Percentiles rank a stretch among this genome's conserved stretches.
phyloP scores from a whole-genome alignment of 37 sponge, comb jelly and placozoan genomes.

The Halisarca cf. caerulea region DNA sequence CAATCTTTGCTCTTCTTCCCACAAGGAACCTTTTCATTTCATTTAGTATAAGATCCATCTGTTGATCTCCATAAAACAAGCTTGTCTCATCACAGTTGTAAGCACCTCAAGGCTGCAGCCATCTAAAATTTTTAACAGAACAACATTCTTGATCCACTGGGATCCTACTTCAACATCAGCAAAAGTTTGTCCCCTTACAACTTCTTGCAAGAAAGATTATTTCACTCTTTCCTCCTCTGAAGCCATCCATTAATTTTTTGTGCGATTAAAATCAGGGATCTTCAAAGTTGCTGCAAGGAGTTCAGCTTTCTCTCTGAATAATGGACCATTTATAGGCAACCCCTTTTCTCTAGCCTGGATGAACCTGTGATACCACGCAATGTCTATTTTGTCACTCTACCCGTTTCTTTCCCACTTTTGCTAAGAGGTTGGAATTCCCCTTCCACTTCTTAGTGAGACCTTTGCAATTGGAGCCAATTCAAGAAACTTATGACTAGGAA shows the following conservation, averaged over 20 bases:
- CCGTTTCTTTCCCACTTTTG: not conserved
- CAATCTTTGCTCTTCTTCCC: conserved; percentile 21
- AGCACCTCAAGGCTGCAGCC: not conserved
- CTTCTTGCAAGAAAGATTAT: not conserved
- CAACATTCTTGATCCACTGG: not conserved
- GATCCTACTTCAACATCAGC: not conserved
- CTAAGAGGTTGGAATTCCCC: conserved; percentile 1
- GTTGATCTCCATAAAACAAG: not conserved
- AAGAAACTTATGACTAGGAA: not conserved
- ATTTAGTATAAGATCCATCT: not conserved
- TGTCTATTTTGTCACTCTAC: not conserved
- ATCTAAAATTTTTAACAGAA: not conserved
- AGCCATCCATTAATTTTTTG: conserved; percentile 6
- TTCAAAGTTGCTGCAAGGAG: not conserved
- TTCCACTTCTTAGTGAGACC: not conserved
- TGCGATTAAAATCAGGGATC: not conserved
- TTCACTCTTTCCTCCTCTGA: not conserved
- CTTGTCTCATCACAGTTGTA: conserved; percentile 23
- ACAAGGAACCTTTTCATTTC: not conserved
- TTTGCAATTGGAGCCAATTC: not conserved
- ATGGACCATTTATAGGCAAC: not conserved
- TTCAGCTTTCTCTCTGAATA: not conserved
- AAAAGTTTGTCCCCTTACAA: not conserved
- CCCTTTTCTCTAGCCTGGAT: not conserved
- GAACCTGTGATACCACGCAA: not conserved